Evolutionary conservation across 2,888 invertebrate species (phyloP), one percentile per base, ranked within the genome.

Genomic region (Caenorhabditis sulstoni): DNA sequence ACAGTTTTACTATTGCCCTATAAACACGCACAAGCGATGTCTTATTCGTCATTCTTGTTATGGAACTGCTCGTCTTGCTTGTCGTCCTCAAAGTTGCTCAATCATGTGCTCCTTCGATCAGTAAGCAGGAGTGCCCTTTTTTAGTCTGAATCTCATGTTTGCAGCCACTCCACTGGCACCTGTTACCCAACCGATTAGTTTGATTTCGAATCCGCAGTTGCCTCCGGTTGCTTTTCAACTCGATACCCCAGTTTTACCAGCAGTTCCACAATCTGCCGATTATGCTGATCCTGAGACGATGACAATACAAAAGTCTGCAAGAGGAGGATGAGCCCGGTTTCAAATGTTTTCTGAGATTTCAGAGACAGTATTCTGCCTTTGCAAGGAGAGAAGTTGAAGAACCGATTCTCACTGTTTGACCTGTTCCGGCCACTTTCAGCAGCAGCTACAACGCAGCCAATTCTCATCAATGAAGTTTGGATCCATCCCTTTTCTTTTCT

Each of bases 401-500:
- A 64, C 1, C 57, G 64, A 3, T 64, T 76, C 20, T 77, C 79
- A 8, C 41, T 83, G 3, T 83, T 83, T 39, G 81, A 83, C 39
- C 52, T 83, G 16, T 83, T 79, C 57, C 65, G 79, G 14, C 82
- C 82, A 18, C 44, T 74, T 4, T 12, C 74, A 35, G 41, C 35
- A 4, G 55, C 71, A 14, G 62, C 55, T 9, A 71, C 62, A 8
- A 41, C 74, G n/a, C 53, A 59, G 4, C 68, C 81, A 2, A 70
- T 68, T 7, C 62, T 67, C 3, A 61, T 74, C 1, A 66, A 39
- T 16, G 66, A 65, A 39, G 74, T 74, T 9, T n/a, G n/a, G n/a
- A n/a, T n/a, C n/a, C n/a, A n/a, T n/a, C n/a, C n/a, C n/a, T n/a
- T n/a, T n/a, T n/a, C 16, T 37, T 14, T 65, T 45, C 16, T 2